phyloP scores from a whole-genome alignment of 2,797 vertebrate genomes.

The Sebastes umbrosus region DNA sequence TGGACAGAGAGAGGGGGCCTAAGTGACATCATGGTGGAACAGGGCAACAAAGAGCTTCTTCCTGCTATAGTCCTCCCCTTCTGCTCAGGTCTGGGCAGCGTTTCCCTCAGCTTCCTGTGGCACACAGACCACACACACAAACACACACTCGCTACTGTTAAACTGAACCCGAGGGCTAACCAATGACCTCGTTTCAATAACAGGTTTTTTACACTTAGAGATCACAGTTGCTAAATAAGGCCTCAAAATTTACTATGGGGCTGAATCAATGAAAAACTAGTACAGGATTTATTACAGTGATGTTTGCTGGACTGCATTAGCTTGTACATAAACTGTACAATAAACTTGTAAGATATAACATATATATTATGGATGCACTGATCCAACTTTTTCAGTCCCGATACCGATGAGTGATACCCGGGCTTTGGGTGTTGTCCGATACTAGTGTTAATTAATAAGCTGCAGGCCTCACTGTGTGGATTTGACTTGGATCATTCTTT shows the following conservation, averaged over 20 bases:
- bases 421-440: too few species aligned
- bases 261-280: not conserved
- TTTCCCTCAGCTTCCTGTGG: constrained; percentile 73
- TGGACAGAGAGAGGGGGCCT: constrained; percentile 40
- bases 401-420: not conserved
- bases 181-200: constrained; percentile 2
- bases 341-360: not conserved
- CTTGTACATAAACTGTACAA: not conserved
- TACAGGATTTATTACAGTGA: not conserved
- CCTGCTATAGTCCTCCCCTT: constrained; percentile 78
- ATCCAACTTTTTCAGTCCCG: not conserved
- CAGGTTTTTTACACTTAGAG: not conserved
- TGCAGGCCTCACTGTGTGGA: too few species aligned
- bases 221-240: not conserved
- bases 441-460: not conserved
- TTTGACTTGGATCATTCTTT: too few species aligned
- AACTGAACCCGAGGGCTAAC: not conserved
- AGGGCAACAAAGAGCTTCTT: constrained; percentile 78
- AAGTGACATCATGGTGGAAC: constrained; percentile 76
- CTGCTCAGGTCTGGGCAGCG: constrained; percentile 71
- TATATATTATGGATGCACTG: not conserved
- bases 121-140: constrained; percentile 51
- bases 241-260: not conserved
- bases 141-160: constrained; percentile 7
- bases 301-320: not conserved